Evolutionary conservation across 2,888 invertebrate genomes (phyloP).

Genomic region (Antheraea assamensis): DNA sequence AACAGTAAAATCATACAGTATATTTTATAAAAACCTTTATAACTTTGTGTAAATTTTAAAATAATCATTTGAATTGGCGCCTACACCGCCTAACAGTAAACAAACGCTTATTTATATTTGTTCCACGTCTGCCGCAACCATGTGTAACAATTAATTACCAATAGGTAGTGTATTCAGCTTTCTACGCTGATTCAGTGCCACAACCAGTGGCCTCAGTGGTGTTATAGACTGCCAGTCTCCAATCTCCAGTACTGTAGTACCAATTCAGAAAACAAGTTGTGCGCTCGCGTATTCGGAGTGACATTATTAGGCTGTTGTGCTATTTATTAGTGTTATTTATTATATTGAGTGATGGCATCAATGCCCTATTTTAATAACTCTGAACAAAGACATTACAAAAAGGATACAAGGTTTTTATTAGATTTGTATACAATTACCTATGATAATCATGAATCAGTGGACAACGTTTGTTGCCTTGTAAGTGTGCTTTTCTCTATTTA

Average conservation of each 20-base stretch:
- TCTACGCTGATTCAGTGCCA: slow-evolving; percentile 69
- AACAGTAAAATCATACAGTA: neutral
- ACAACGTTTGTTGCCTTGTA: slow-evolving; percentile 86
- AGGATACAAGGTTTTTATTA: slow-evolving; percentile 91
- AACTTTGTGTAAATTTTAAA: neutral
- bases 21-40: neutral
- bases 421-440: slow-evolving; percentile 94
- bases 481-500: slow-evolving; percentile 53
- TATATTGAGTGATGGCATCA: slow-evolving; percentile 66
- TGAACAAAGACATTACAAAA: slow-evolving; percentile 90
- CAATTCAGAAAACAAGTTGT: slow-evolving; percentile 50
- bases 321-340: slow-evolving; percentile 31
- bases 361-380: slow-evolving; percentile 76
- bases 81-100: slow-evolving; percentile 66
- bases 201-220: slow-evolving; percentile 39
- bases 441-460: slow-evolving; percentile 90
- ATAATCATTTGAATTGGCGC: slow-evolving; percentile 56
- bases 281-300: slow-evolving; percentile 31
- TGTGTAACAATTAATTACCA: slow-evolving; percentile 76
- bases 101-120: slow-evolving; percentile 61
- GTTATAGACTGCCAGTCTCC: slow-evolving; percentile 64
- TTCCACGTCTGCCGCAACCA: slow-evolving; percentile 69
- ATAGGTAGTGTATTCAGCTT: slow-evolving; percentile 68
- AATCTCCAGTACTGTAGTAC: slow-evolving; percentile 50
- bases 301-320: slow-evolving; percentile 20